phyloP scores from a whole-genome alignment of 2,113 vertebrate species.

The Cairina moschata region DNA sequence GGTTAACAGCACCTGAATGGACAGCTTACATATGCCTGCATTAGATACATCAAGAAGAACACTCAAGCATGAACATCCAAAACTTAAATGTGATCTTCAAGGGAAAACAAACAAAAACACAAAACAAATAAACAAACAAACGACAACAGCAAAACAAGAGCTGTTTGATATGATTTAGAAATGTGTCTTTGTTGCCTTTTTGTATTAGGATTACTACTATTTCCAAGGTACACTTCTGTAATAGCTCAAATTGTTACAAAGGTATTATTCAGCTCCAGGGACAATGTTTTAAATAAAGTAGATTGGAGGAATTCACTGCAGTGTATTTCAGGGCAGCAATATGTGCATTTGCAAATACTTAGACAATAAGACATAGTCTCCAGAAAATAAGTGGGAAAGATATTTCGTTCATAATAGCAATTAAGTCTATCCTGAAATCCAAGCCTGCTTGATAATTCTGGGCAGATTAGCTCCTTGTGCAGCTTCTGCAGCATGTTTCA shows the following conservation, averaged over 20 bases:
- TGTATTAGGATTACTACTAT: not conserved
- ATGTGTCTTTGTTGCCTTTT: not conserved
- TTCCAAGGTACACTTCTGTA: not conserved
- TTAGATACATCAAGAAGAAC: not conserved
- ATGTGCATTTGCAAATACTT: not conserved
- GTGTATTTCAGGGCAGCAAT: not conserved
- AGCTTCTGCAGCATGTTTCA: not conserved
- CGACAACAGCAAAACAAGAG: not conserved
- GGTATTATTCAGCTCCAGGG: not conserved
- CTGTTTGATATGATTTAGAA: not conserved
- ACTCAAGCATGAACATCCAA: not conserved
- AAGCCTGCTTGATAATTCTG: not conserved
- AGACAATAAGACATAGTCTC: not conserved
- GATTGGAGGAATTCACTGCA: not conserved
- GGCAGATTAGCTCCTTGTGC: fast-evolving
- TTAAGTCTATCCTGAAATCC: not conserved
- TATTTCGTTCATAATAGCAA: not conserved
- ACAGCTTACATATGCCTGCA: fast-evolving
- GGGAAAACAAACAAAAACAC: not conserved
- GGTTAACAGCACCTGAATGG: fast-evolving
- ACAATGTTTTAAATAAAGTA: not conserved
- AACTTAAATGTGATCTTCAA: not conserved
- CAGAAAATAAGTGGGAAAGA: not conserved
- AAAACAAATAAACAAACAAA: not conserved
- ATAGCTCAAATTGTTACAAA: not conserved